Base-by-base conservation (phyloP, 2,888 invertebrate genomes). In the Fragum fragum region DNA sequence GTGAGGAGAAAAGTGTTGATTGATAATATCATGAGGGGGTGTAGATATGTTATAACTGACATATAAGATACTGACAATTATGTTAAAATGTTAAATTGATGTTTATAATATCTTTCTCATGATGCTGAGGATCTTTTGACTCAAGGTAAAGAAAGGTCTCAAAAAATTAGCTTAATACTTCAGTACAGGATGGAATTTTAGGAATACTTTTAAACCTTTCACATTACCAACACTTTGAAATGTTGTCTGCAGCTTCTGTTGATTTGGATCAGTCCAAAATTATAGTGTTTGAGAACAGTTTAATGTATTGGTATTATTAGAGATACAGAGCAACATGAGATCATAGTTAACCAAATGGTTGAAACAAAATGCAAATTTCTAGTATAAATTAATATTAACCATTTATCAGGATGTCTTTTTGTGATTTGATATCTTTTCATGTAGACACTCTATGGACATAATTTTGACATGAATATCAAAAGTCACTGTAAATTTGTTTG, bases 11-110 rank as follows among this genome's bases (percentile, higher is more conserved):
- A 47, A 47, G 47, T 47, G 47, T 47, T 47, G 47, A 47, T 47
- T 47, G 47, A 47, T 47, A 9, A 47, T 47, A 47, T 47, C 47
- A 47, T 47, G 47, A 47, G 47, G 47, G 47, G 47, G 47, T 47
- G 47, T 47, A 47, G 47, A 47, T 47, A 47, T 47, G 47, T 47
- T 5, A 47, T 47, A 9, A 36, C 32, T 47, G n/a, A 47, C 47
- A 47, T 14, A 39, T 47, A 47, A 47, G 18, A 47, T 47, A 47
- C 47, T 9, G 47, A 47, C 47, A 47, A 47, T 47, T 18, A 47
- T 47, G 47, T 47, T 36, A 36, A 36, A 18, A 47, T 3, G 5
- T 36, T 36, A 36, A 36, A 36, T 36, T 36, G 9, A 36, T 36
- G 32, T 36, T 36, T 36, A 9, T 36, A n/a, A n/a, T 36, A 36